These are phyloP conservation scores for Cheilosia urbana DNA, from an alignment of 2,888 invertebrate species.

Conservation along the genomic window DNA sequence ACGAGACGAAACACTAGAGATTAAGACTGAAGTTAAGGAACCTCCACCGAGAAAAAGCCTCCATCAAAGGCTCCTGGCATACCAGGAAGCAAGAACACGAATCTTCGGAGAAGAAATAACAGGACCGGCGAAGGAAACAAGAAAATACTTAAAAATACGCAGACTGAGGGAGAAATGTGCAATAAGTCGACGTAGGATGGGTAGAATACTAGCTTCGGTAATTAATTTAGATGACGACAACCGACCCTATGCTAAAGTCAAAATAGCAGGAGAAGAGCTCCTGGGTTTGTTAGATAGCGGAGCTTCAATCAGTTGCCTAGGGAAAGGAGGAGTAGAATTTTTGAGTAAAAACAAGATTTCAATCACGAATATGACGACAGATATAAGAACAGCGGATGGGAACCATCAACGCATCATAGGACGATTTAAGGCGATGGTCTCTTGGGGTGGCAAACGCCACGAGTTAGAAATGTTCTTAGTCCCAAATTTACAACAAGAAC, in stretches of 20 bases:
- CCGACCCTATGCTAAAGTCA: slow-evolving; percentile 17
- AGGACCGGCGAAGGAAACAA: background rate
- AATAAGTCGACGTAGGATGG: background rate
- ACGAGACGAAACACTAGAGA: background rate
- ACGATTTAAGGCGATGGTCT: background rate
- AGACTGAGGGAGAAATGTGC: background rate
- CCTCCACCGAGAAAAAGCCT: background rate
- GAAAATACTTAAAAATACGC: background rate
- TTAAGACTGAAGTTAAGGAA: background rate
- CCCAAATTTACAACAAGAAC: background rate
- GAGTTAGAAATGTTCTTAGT: background rate
- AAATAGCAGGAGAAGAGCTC: background rate
- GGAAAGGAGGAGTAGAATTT: background rate
- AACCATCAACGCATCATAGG: background rate
- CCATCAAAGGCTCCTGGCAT: slow-evolving; percentile 5
- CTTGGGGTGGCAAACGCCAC: background rate
- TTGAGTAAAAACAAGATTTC: background rate
- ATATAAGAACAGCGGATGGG: slow-evolving; percentile 1
- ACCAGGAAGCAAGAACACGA: background rate
- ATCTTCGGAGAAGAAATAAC: background rate
- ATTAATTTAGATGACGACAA: slow-evolving; percentile 1
- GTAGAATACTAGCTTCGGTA: background rate
- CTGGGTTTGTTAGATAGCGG: slow-evolving; percentile 7
- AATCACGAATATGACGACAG: background rate
- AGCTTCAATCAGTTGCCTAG: slow-evolving; percentile 6